Evolutionary conservation across 2,113 vertebrate species (phyloP).

Genomic region (Rattus rattus): DNA sequence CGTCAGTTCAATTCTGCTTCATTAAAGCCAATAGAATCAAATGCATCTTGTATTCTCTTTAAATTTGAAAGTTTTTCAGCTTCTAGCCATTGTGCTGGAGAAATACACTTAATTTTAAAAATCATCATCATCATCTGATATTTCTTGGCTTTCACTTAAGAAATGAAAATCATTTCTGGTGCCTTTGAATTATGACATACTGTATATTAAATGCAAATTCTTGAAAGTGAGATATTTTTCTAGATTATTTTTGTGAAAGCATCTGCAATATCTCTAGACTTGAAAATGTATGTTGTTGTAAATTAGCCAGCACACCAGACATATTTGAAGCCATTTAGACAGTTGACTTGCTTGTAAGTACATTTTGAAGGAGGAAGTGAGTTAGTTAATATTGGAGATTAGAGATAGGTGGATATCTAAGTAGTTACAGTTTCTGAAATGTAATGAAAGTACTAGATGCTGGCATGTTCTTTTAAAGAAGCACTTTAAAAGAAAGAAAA

Average conservation of each 20-base stretch:
- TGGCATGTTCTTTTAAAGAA: conserved; percentile 55
- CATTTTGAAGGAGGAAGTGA: conserved; percentile 11
- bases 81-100: conserved; percentile 24
- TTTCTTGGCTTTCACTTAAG: conserved; percentile 33
- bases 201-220: conserved; percentile 18
- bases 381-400: not conserved
- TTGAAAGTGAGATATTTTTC: conserved; percentile 52
- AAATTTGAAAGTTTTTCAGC: conserved; percentile 53
- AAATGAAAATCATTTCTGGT: conserved; percentile 45
- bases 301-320: conserved; percentile 43
- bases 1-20: conserved; percentile 57
- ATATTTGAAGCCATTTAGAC: conserved; percentile 22
- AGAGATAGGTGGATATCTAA: not conserved
- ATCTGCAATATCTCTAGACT: conserved; percentile 63
- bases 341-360: conserved; percentile 34
- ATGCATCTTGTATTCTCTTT: conserved; percentile 12
- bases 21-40: conserved; percentile 53
- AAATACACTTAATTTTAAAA: conserved; percentile 58
- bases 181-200: conserved; percentile 56
- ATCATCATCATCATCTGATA: conserved; percentile 11
- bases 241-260: conserved; percentile 47
- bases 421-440: conserved; percentile 45
- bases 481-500: conserved; percentile 63
- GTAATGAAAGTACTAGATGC: not conserved
- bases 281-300: conserved; percentile 65